phyloP scores from a whole-genome alignment of 2,797 vertebrate genomes.

The Otolemur crassicaudatus region DNA sequence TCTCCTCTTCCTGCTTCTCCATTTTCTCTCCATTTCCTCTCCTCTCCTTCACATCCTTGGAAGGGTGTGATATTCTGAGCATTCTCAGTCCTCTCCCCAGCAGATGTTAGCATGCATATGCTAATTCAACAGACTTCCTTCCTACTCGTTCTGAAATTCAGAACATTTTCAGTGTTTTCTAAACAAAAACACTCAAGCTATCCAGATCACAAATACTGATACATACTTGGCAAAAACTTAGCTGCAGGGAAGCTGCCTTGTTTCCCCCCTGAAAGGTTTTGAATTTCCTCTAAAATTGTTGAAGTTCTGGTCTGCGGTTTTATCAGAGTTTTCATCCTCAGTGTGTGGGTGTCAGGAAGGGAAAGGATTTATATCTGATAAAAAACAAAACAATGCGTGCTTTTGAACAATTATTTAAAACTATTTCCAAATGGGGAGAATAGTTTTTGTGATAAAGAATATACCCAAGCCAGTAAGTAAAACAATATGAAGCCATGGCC shows the following conservation, averaged over 20 bases:
- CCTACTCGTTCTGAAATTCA: conserved; percentile 72
- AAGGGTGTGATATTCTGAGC: conserved; percentile 60
- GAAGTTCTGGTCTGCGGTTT: conserved; percentile 46
- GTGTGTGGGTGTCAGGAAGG: conserved; percentile 14
- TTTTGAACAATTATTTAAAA: conserved; percentile 63
- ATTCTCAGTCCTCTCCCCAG: conserved; percentile 49
- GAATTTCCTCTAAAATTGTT: conserved; percentile 66
- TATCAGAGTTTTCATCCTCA: conserved; percentile 45
- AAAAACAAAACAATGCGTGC: conserved; percentile 8
- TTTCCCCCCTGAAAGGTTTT: conserved; percentile 48
- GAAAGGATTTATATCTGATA: conserved; percentile 53
- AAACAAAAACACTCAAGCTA: conserved; percentile 77
- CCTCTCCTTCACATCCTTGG: conserved; percentile 15
- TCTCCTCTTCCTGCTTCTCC: not conserved
- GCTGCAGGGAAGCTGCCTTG: not conserved
- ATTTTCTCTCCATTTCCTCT: conserved; percentile 53
- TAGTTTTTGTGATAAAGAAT: conserved; percentile 36
- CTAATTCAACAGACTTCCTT: conserved; percentile 79
- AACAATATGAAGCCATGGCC: not conserved
- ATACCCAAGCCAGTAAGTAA: conserved; percentile 34
- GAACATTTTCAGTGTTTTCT: conserved; percentile 75
- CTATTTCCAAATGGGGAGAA: conserved; percentile 35
- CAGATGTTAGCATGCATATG: conserved; percentile 80
- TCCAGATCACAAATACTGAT: conserved; percentile 70
- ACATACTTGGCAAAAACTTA: conserved; percentile 51